Evolutionary conservation across 2,113 vertebrate genomes (phyloP).

Genomic region (Anolis sagrei): DNA sequence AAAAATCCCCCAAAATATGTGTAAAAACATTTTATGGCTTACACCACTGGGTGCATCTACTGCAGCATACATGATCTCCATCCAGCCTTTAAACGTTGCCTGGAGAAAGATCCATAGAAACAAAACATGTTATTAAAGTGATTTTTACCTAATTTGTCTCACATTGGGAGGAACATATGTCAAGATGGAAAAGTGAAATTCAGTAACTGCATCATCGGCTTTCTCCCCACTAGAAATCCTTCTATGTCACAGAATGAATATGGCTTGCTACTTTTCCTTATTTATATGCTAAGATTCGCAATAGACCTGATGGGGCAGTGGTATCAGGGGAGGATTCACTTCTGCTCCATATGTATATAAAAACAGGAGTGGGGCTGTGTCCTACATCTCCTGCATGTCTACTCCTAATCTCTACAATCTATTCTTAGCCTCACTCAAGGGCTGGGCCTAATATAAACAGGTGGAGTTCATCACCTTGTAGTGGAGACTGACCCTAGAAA

Average conservation of each 20-base stretch:
- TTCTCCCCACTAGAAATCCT: background rate
- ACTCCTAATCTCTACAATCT: background rate
- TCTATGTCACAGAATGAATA: background rate
- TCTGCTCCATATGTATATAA: background rate
- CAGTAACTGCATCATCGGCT: background rate
- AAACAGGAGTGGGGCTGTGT: background rate
- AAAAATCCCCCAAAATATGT: background rate
- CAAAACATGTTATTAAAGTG: constrained; percentile 14
- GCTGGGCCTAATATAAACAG: too few species aligned
- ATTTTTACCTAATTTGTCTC: background rate
- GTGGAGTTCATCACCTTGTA: too few species aligned
- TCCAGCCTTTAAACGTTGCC: constrained; percentile 84
- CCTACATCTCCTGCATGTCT: background rate
- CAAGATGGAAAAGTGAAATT: background rate
- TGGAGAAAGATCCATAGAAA: constrained; percentile 52
- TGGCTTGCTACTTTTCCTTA: background rate
- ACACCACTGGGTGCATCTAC: constrained; percentile 72
- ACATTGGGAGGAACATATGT: background rate
- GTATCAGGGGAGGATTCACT: background rate
- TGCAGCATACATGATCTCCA: constrained; percentile 78
- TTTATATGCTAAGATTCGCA: background rate
- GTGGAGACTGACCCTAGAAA: too few species aligned
- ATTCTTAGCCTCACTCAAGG: background rate
- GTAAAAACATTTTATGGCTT: constrained; percentile 2
- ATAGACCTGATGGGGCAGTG: background rate